Conservation (phyloP, 1,140 invertebrate genomes). For the Amyelois transitella region DNA sequence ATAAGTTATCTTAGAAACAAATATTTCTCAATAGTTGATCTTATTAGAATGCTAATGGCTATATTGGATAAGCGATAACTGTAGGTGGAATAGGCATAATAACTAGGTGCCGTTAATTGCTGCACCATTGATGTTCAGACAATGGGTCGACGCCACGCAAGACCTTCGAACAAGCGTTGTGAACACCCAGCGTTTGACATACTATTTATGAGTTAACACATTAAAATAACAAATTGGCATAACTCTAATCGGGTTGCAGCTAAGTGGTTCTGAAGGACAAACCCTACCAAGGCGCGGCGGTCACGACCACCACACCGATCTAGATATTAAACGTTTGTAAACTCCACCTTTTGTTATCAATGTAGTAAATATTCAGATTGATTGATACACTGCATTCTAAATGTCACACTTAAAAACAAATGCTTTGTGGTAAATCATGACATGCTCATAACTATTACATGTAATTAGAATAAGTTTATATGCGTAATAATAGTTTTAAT, state of each 20-base stretch:
- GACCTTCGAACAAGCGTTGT: slow-evolving; percentile 32
- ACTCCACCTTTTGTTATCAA: slow-evolving; percentile 27
- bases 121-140: slow-evolving; percentile 32
- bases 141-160: slow-evolving; percentile 34
- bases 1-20: background rate
- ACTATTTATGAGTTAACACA: slow-evolving; percentile 46
- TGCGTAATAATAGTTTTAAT: background rate
- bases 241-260: slow-evolving; percentile 42
- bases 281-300: slow-evolving; percentile 51
- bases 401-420: background rate
- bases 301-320: slow-evolving; percentile 51
- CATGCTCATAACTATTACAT: background rate
- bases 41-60: slow-evolving; percentile 16
- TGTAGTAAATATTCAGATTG: background rate
- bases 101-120: slow-evolving; percentile 26
- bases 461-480: background rate
- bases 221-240: slow-evolving; percentile 63
- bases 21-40: slow-evolving; percentile 2
- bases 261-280: slow-evolving; percentile 57
- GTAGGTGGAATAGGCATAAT: slow-evolving; percentile 22
- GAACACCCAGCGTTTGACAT: slow-evolving; percentile 36
- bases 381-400: background rate
- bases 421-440: background rate
- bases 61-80: slow-evolving; percentile 6
- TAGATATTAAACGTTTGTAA: slow-evolving; percentile 35